Evolutionary conservation across 1,140 invertebrate species (phyloP).

Genomic region (Eupristina koningsbergeri): DNA sequence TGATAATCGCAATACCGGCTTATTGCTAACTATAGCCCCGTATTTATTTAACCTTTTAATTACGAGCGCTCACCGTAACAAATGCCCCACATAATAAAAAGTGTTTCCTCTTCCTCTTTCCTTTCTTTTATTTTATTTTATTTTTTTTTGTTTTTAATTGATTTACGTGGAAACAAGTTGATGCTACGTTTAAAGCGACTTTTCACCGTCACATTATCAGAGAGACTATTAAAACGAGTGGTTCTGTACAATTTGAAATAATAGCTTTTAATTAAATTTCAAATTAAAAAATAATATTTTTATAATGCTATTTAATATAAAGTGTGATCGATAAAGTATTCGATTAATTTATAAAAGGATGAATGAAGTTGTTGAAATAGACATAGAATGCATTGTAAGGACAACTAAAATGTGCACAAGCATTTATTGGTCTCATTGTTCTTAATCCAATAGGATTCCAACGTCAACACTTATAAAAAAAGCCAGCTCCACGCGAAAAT

Average conservation of each 20-base stretch:
- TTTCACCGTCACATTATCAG: too few relatives aligned
- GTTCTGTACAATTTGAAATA: too few relatives aligned
- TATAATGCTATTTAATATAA: background rate
- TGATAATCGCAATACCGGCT: background rate
- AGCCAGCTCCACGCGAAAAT: constrained; percentile 1
- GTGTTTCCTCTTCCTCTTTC: too few relatives aligned
- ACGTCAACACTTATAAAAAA: background rate
- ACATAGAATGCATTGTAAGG: background rate
- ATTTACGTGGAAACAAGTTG: too few relatives aligned
- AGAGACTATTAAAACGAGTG: too few relatives aligned
- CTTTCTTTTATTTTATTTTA: too few relatives aligned
- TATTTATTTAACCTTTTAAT: background rate
- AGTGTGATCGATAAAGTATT: background rate
- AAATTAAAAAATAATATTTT: too few relatives aligned
- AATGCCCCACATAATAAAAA: too few relatives aligned
- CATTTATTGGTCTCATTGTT: constrained; percentile 1
- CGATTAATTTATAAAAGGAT: background rate
- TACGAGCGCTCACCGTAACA: too few relatives aligned
- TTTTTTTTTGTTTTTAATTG: too few relatives aligned
- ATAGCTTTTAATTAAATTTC: too few relatives aligned
- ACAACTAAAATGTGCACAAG: background rate
- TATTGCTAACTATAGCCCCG: background rate
- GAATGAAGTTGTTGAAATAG: background rate
- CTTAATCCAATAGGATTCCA: background rate
- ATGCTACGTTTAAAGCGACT: too few relatives aligned